Percentiles rank a stretch among this genome's conserved stretches.
phyloP scores from a whole-genome alignment of 2,888 invertebrate species.

The Conomelus anceps region DNA sequence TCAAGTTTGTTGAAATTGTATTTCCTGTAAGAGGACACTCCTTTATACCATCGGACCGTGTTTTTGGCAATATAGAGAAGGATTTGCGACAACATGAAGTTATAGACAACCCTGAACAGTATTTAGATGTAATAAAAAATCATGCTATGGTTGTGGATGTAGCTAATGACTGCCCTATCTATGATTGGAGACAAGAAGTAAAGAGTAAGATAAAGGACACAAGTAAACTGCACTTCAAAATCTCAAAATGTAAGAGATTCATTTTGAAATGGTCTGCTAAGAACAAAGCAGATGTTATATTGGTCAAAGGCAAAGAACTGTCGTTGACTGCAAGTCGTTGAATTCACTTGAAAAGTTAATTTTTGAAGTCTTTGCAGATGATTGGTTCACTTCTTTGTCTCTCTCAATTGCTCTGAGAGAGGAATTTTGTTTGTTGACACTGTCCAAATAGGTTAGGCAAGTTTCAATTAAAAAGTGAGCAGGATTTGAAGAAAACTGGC shows the following conservation, averaged over 20 bases:
- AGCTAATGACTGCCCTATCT: slow-evolving; percentile 22
- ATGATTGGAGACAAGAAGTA: slow-evolving; percentile 25
- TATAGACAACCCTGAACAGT: slow-evolving; percentile 29
- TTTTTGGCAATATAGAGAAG: slow-evolving; percentile 36
- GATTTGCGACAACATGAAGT: slow-evolving; percentile 28
- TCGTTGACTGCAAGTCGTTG: no score
- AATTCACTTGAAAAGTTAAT: no score
- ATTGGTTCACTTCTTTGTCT: no score
- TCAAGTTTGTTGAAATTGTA: slow-evolving; percentile 29
- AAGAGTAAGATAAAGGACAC: background rate
- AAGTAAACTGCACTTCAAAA: background rate
- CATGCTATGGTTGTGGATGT: slow-evolving; percentile 26
- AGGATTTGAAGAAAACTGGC: no score
- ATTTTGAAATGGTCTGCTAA: background rate
- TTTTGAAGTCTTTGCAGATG: no score
- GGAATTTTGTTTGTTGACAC: no score
- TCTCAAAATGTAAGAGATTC: background rate
- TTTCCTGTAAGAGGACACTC: slow-evolving; percentile 37
- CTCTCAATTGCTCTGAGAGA: no score
- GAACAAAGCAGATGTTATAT: background rate
- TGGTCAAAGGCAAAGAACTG: background rate
- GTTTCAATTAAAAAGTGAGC: no score
- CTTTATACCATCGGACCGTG: slow-evolving; percentile 34
- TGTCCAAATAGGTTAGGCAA: no score
- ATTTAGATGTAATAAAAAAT: slow-evolving; percentile 25